Evolutionary conservation across 2,113 vertebrate species (phyloP).

Genomic region (Brachypteracias leptosomus): DNA sequence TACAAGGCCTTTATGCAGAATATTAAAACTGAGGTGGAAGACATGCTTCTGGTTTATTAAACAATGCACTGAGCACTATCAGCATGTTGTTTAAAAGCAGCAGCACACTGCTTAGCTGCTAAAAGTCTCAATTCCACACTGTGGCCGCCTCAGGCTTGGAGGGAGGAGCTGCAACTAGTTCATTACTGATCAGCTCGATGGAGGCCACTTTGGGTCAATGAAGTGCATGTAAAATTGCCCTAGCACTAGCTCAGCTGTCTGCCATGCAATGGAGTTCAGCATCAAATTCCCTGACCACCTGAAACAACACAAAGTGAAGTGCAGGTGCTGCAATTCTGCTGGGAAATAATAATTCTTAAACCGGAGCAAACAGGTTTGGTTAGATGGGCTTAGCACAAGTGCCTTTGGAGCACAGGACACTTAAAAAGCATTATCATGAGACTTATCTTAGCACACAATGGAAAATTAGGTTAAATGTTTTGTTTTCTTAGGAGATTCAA

Average conservation of each 20-base stretch:
- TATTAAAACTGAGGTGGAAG: accelerated
- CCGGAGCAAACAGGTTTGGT: neutral
- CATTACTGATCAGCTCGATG: neutral
- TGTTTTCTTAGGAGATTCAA: neutral
- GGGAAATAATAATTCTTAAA: neutral
- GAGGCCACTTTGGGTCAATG: neutral
- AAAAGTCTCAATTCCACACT: neutral
- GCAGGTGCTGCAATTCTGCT: neutral
- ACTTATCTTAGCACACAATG: neutral
- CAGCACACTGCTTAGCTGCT: neutral
- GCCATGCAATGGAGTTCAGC: neutral
- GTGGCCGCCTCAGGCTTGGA: neutral
- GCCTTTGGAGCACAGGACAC: neutral
- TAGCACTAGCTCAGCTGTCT: neutral
- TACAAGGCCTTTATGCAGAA: neutral
- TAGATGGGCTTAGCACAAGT: neutral
- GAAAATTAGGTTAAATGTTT: neutral
- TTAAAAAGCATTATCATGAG: neutral
- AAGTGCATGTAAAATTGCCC: neutral
- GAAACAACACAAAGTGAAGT: neutral
- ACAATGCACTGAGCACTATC: accelerated
- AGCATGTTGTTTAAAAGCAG: neutral
- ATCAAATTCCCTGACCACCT: neutral
- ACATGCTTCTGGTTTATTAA: neutral
- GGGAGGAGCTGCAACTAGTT: neutral